Conservation (phyloP, 2,797 vertebrate species). For the Periophthalmus magnuspinnatus region DNA sequence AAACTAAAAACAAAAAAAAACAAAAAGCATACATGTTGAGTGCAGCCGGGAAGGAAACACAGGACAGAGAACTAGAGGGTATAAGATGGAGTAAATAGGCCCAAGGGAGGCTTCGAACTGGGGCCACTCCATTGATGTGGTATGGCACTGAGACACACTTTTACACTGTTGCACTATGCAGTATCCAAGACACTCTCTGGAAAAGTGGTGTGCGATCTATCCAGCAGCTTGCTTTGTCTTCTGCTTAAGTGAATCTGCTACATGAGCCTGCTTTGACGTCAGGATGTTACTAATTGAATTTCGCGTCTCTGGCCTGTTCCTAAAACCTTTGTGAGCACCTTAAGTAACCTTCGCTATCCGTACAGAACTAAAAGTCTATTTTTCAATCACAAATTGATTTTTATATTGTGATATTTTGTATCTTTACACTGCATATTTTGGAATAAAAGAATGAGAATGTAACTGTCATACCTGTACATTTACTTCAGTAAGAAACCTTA, state of each 20-base stretch:
- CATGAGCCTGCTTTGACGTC: constrained; percentile 3
- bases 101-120: not conserved
- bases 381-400: not conserved
- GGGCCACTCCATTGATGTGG: not conserved
- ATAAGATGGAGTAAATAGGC: not conserved
- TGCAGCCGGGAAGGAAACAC: constrained; percentile 2
- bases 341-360: not conserved
- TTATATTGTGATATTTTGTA: too few relatives aligned
- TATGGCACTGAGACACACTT: not conserved
- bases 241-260: not conserved
- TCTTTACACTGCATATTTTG: too few relatives aligned
- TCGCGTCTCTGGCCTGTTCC: constrained; percentile 12
- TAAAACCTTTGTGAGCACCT: constrained; percentile 11
- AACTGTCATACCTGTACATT: too few relatives aligned
- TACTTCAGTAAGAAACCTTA: too few relatives aligned
- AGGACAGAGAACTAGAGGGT: constrained; percentile 1
- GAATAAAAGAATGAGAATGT: too few relatives aligned
- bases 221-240: constrained; percentile 1
- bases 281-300: not conserved
- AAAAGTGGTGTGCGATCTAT: not conserved
- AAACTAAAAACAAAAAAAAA: too few relatives aligned
- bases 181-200: constrained; percentile 1
- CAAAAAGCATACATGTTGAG: too few relatives aligned
- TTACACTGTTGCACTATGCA: not conserved
- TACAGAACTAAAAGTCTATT: not conserved